Conservation (phyloP, 2,888 invertebrate genomes). For the Falcaria lacertinaria region DNA sequence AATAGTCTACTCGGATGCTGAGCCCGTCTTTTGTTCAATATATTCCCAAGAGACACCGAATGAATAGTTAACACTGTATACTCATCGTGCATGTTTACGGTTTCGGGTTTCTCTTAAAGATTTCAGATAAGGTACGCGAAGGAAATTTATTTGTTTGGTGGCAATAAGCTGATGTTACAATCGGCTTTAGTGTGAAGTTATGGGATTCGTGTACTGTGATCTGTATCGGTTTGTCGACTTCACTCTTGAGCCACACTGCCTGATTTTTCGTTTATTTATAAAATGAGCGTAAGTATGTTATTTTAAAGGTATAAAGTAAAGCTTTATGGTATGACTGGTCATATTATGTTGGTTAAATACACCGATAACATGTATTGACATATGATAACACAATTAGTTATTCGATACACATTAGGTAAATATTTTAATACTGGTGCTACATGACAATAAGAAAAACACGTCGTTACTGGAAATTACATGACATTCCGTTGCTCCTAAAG, state of each 20-base stretch:
- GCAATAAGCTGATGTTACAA: constrained; percentile 74
- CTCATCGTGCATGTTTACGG: constrained; percentile 73
- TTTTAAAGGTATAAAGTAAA: too few relatives aligned
- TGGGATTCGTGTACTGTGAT: constrained; percentile 48
- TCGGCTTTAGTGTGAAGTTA: constrained; percentile 59
- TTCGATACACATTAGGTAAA: constrained; percentile 22
- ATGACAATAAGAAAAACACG: constrained; percentile 70
- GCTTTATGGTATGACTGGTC: too few relatives aligned
- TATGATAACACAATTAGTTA: constrained; percentile 16
- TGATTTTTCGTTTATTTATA: too few relatives aligned
- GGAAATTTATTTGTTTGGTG: constrained; percentile 69
- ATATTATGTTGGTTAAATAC: too few relatives aligned
- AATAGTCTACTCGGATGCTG: constrained; percentile 77
- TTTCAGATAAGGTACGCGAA: constrained; percentile 64
- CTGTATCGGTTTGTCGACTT: constrained; percentile 26
- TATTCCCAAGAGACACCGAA: constrained; percentile 68
- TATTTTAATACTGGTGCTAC: constrained; percentile 39
- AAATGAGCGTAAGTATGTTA: not conserved
- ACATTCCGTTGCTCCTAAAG: constrained; percentile 58
- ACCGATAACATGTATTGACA: not conserved
- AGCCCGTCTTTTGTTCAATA: constrained; percentile 75
- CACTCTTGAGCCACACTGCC: constrained; percentile 8
- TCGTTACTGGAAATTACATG: constrained; percentile 74
- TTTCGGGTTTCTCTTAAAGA: constrained; percentile 77
- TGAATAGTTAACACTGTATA: constrained; percentile 74